These are phyloP conservation scores for Penaeus monodon DNA, from an alignment of 2,888 invertebrate genomes.

Conservation along the genomic window DNA sequence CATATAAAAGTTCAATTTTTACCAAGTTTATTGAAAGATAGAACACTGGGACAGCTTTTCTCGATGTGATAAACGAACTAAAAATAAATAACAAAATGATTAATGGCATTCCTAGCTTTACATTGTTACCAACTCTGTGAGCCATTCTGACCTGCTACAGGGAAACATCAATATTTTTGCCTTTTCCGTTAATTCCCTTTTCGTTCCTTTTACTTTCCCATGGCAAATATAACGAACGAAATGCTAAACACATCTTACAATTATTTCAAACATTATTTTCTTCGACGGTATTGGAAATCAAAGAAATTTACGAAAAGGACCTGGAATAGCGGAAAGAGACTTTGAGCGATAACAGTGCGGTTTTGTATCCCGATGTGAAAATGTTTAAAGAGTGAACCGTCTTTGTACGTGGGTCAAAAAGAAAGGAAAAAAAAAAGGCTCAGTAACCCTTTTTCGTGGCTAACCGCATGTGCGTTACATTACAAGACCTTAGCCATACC, in stretches of 20 bases:
- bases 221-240: not conserved
- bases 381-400: not conserved
- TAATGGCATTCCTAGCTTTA: slow-evolving; percentile 33
- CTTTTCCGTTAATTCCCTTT: slow-evolving; percentile 42
- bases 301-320: too few relatives aligned
- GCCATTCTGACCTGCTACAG: slow-evolving; percentile 37
- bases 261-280: too few relatives aligned
- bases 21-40: too few relatives aligned
- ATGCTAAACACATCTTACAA: too few relatives aligned
- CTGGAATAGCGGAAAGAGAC: not conserved
- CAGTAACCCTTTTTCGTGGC: too few relatives aligned
- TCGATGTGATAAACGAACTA: too few relatives aligned
- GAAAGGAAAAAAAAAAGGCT: too few relatives aligned
- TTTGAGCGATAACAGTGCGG: slow-evolving; percentile 21
- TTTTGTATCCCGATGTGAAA: slow-evolving; percentile 23
- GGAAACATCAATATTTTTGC: slow-evolving; percentile 52
- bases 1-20: too few relatives aligned
- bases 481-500: too few relatives aligned
- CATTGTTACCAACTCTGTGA: slow-evolving; percentile 41
- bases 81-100: slow-evolving; percentile 19
- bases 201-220: slow-evolving; percentile 15
- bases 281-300: too few relatives aligned
- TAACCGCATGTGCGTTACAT: too few relatives aligned
- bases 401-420: slow-evolving; percentile 16
- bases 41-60: too few relatives aligned